Evolutionary conservation across 2,888 invertebrate genomes (phyloP), one percentile per base, ranked within the genome.

Genomic region (Agrenia bidenticulata): DNA sequence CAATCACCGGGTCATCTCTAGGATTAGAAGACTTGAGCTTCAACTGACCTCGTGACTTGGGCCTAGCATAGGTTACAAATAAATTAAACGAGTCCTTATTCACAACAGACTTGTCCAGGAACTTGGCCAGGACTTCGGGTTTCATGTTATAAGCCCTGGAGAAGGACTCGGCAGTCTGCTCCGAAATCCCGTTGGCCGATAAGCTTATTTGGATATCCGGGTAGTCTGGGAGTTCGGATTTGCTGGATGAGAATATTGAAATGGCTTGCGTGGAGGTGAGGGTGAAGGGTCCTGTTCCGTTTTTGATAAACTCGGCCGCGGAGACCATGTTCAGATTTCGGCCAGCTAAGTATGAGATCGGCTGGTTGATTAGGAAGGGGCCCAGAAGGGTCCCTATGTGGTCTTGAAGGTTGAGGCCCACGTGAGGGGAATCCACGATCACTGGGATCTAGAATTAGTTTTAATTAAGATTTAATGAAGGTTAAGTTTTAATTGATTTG

Each of bases 341-440:
- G 15, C 72, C 72, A 1, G 64, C 57, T 11, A 75, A 54, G 51
- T 73, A 68, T 11, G 72, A 73, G 1, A 69, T 51, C 2, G 73
- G 73, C 21, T 63, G 54, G 50, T 73, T 67, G 4, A 75, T 58
- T 11, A 73, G 4, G 57, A 75, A 73, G 0, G 75, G 75, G 2
- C 75, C 75, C 9, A 71, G 68, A 37, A 75, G 71, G 9, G 70
- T 72, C n/a, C 75, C 75, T 17, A 75, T 69, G 53, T 75, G 75
- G 55, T 75, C 75, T 63, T 75, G 72, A 0, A 76, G 32, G 17
- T 32, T 55, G 11, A 15, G n/a, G 4, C 55, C 55, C 2, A 55
- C 37, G 2, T 7, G 15, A 5, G 55, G 55, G 2, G 32, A 55
- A 7, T 55, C n/a, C 2, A 17, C 2, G 5, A 32, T 27, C 4